These are phyloP conservation scores for Nibea coibor DNA, from an alignment of 2,113 vertebrate species.

Conservation along the genomic window DNA sequence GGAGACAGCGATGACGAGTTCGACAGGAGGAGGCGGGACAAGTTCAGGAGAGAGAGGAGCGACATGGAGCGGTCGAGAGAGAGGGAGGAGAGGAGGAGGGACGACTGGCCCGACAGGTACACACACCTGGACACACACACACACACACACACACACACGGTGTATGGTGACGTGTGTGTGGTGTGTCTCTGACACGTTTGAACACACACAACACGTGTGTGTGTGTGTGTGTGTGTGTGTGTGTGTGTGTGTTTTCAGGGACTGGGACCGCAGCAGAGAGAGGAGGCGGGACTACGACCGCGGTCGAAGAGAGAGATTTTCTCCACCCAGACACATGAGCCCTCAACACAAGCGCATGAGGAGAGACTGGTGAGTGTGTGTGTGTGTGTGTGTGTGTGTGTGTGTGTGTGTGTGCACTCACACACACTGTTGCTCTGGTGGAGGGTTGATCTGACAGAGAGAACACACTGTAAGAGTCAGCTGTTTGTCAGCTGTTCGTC, in stretches of 20 bases:
- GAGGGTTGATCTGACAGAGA: no score
- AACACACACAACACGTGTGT: not conserved
- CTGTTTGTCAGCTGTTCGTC: no score
- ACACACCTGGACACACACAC: not conserved
- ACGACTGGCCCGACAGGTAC: conserved; percentile 93
- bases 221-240: not conserved
- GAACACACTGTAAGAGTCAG: no score
- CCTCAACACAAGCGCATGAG: conserved; percentile 94
- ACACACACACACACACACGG: not conserved
- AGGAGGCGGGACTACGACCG: conserved; percentile 91
- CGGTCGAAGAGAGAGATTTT: conserved; percentile 89
- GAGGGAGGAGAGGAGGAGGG: conserved; percentile 89
- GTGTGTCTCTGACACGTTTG: no score
- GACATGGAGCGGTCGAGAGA: conserved; percentile 93
- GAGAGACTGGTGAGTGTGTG: conserved; percentile 89
- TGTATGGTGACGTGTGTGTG: no score
- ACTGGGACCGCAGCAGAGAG: conserved; percentile 92
- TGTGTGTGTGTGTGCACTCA: no score
- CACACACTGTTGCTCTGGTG: no score
- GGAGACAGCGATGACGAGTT: conserved; percentile 94
- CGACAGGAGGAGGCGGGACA: conserved; percentile 90
- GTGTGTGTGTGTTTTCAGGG: conserved; percentile 74
- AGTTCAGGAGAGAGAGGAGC: conserved; percentile 91
- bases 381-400: not conserved
- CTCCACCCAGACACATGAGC: conserved; percentile 90